A percentile compares a stretch with the other conserved stretches of the same genome.
phyloP scores from a whole-genome alignment of 1,140 invertebrate genomes.

The Drosophila bocqueti region DNA sequence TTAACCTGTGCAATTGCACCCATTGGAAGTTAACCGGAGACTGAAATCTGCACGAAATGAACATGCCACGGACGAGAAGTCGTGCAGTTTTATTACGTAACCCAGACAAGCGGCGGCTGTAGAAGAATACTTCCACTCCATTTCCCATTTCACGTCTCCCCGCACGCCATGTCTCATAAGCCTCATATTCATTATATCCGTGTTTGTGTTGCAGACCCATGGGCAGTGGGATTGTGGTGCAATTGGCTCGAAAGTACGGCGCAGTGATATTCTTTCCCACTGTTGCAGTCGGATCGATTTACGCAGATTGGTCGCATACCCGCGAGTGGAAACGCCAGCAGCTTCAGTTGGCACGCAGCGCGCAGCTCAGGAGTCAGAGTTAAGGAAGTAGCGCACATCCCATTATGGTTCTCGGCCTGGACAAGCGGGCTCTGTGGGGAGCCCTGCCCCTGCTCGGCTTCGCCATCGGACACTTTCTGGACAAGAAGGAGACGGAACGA shows the following conservation, averaged over 20 bases:
- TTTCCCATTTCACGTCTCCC: slow-evolving; percentile 1
- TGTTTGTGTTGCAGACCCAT: slow-evolving; percentile 72
- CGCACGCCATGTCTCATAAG: slow-evolving; percentile 14
- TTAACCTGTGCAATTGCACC: not conserved
- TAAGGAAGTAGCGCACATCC: slow-evolving; percentile 27
- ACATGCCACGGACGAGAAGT: not conserved
- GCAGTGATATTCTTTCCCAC: slow-evolving; percentile 88
- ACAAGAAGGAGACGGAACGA: slow-evolving; percentile 89
- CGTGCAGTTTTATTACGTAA: slow-evolving; percentile 44
- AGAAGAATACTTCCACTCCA: slow-evolving; percentile 3
- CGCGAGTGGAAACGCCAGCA: slow-evolving; percentile 88
- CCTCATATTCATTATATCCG: slow-evolving; percentile 31
- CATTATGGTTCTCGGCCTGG: slow-evolving; percentile 86
- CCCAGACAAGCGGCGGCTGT: not conserved
- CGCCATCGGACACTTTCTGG: slow-evolving; percentile 88
- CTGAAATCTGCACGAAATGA: not conserved
- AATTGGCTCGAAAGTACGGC: slow-evolving; percentile 86
- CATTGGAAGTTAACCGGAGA: not conserved
- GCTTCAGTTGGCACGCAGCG: slow-evolving; percentile 71
- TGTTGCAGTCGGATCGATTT: slow-evolving; percentile 87
- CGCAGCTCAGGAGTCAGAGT: slow-evolving; percentile 58
- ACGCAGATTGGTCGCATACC: slow-evolving; percentile 89
- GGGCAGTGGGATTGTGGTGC: slow-evolving; percentile 74
- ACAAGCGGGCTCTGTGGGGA: slow-evolving; percentile 84
- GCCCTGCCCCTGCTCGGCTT: slow-evolving; percentile 86